Evolutionary conservation across 2,797 vertebrate genomes (phyloP).

Genomic region (Cirrhinus mrigala): DNA sequence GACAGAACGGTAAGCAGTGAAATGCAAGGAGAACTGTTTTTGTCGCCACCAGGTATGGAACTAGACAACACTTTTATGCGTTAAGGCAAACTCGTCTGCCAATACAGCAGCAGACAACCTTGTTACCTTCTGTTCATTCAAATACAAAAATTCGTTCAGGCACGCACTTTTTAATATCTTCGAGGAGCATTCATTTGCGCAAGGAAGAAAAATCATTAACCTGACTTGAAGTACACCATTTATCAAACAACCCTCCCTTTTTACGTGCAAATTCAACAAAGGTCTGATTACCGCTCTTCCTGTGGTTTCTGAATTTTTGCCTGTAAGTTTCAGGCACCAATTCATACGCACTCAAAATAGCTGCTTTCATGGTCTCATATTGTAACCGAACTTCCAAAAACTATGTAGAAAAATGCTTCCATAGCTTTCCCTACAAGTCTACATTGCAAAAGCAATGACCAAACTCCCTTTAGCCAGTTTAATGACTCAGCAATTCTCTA

Average conservation of each 20-base stretch:
- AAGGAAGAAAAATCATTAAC: background rate
- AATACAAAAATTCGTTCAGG: background rate
- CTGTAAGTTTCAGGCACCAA: too few relatives aligned
- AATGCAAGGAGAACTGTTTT: background rate
- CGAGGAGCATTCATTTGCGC: background rate
- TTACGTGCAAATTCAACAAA: too few relatives aligned
- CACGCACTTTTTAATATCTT: background rate
- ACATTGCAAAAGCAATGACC: background rate
- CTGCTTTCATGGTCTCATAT: background rate
- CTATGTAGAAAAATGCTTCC: background rate
- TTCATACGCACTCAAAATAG: background rate
- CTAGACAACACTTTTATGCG: background rate
- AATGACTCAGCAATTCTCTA: background rate
- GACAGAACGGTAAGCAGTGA: fast-evolving
- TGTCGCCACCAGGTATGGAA: background rate
- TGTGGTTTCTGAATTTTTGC: too few relatives aligned
- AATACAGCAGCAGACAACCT: background rate
- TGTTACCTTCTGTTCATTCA: background rate
- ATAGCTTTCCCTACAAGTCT: background rate
- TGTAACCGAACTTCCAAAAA: background rate
- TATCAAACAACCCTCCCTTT: too few relatives aligned
- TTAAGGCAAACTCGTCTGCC: background rate
- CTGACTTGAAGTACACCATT: too few relatives aligned
- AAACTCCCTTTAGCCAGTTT: background rate
- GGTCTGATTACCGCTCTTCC: too few relatives aligned